phyloP scores from a whole-genome alignment of 2,888 invertebrate species.

The Conops quadrifasciatus region DNA sequence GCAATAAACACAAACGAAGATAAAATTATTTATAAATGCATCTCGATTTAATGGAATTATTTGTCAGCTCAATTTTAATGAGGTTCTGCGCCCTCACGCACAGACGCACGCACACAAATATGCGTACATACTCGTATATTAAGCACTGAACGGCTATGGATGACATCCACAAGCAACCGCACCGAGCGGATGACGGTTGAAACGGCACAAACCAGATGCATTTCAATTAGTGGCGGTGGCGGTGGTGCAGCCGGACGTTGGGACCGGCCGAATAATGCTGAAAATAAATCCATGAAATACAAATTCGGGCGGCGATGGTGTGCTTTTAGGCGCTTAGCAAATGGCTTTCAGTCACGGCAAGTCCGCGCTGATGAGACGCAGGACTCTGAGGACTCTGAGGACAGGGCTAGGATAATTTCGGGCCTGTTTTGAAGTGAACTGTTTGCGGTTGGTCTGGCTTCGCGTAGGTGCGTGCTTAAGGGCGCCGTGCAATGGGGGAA shows the following conservation, averaged over 20 bases:
- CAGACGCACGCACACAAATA: background rate
- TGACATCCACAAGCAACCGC: constrained; percentile 2
- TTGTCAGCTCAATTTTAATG: constrained; percentile 26
- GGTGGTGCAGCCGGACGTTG: too few species aligned
- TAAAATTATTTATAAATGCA: constrained; percentile 17
- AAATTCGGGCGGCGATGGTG: background rate
- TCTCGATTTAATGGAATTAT: constrained; percentile 27
- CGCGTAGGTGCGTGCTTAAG: background rate
- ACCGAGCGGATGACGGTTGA: background rate
- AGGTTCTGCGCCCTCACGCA: constrained; percentile 8
- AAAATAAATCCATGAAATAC: background rate
- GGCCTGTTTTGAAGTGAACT: background rate
- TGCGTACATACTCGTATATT: background rate
- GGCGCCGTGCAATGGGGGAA: background rate
- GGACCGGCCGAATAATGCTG: background rate
- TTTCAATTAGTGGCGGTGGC: background rate
- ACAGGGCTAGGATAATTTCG: constrained; percentile 12
- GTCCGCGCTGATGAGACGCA: background rate
- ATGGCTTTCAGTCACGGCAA: constrained; percentile 21
- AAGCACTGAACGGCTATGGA: constrained; percentile 11
- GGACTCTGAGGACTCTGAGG: background rate
- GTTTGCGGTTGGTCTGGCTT: background rate
- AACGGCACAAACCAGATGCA: background rate
- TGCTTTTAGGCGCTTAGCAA: constrained; percentile 10
- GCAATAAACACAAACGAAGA: constrained; percentile 7